Evolutionary conservation across 2,113 vertebrate species (phyloP).

Genomic region (Gracilinanus agilis): DNA sequence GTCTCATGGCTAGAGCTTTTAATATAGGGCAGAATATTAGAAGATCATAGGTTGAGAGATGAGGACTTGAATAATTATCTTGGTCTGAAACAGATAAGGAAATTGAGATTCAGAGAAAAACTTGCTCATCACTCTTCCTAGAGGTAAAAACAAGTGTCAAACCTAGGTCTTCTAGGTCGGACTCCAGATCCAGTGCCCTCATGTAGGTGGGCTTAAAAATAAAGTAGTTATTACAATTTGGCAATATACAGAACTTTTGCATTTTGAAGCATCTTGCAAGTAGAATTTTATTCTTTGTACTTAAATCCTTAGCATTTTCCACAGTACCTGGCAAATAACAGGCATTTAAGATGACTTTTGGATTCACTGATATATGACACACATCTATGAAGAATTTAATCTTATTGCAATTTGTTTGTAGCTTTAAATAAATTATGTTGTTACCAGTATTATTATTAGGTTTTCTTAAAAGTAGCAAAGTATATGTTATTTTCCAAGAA

Average conservation of each 20-base stretch:
- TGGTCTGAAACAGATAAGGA: not conserved
- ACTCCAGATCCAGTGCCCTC: not conserved
- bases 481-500: not conserved
- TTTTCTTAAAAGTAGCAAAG: constrained; percentile 28
- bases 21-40: not conserved
- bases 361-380: not conserved
- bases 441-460: not conserved
- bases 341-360: not conserved
- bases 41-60: not conserved
- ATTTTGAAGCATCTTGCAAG: not conserved
- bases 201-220: not conserved
- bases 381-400: not conserved
- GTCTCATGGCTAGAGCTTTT: not conserved
- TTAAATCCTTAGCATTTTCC: not conserved
- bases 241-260: not conserved
- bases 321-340: not conserved
- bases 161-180: not conserved
- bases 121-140: not conserved
- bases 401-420: not conserved
- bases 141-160: not conserved
- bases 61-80: no score
- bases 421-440: not conserved
- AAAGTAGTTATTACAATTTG: not conserved
- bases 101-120: not conserved
- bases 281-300: not conserved